A percentile compares a stretch with the other conserved stretches of the same genome.
Conservation (phyloP, 2,797 vertebrate species). For the Limosa lapponica region DNA sequence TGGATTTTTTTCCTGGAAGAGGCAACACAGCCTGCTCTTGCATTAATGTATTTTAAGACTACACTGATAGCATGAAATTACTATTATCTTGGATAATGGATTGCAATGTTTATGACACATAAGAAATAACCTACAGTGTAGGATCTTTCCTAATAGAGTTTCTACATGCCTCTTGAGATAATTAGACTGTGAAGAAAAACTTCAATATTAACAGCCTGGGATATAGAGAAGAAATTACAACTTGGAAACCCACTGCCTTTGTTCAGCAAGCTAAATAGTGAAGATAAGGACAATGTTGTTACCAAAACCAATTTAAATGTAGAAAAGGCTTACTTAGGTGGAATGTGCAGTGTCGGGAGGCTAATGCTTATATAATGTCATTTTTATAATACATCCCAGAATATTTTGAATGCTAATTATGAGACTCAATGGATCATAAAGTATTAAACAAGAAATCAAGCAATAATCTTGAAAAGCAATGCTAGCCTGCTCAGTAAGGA, state of each 20-base stretch:
- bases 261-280: conserved; percentile 30
- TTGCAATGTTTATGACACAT: background rate
- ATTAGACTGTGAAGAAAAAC: conserved; percentile 30
- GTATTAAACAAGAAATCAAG: background rate
- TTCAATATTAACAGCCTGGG: background rate
- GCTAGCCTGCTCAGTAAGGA: background rate
- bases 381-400: background rate
- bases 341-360: background rate
- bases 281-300: background rate
- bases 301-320: conserved; percentile 18
- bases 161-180: background rate
- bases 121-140: background rate
- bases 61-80: conserved; percentile 1
- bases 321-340: background rate
- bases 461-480: background rate
- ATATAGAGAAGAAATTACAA: conserved; percentile 11
- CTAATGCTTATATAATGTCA: background rate
- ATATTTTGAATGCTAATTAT: conserved; percentile 18
- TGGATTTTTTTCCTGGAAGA: background rate
- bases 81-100: background rate
- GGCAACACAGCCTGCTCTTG: background rate
- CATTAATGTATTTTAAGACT: background rate
- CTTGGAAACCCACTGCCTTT: conserved; percentile 4
- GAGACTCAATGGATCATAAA: background rate
- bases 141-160: background rate